These are phyloP conservation scores for Physeter macrocephalus DNA, from an alignment of 2,113 vertebrate genomes.

Conservation along the genomic window DNA sequence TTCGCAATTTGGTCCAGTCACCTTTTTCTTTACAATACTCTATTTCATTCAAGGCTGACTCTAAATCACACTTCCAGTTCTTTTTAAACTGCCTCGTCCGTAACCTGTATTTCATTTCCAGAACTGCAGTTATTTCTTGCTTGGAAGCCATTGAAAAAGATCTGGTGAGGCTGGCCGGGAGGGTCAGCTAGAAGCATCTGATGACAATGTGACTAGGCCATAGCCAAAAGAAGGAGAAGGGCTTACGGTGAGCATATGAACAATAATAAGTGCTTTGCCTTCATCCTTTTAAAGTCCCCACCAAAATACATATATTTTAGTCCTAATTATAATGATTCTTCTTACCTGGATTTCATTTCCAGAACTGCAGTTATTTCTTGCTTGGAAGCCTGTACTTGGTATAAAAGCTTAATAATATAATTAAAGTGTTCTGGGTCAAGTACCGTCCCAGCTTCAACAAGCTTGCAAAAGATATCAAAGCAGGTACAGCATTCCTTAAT, in stretches of 20 bases:
- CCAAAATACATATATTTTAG: not conserved
- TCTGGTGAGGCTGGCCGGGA: not conserved
- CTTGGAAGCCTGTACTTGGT: constrained; percentile 77
- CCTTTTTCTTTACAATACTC: constrained; percentile 87
- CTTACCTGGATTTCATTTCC: constrained; percentile 84
- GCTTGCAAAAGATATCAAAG: constrained; percentile 85
- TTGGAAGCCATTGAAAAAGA: not conserved
- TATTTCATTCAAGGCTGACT: constrained; percentile 79
- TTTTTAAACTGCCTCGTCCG: constrained; percentile 65
- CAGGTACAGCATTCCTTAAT: constrained; percentile 75
- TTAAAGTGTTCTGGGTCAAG: constrained; percentile 84
- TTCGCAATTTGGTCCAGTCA: constrained; percentile 88
- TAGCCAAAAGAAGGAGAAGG: not conserved
- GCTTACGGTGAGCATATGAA: not conserved
- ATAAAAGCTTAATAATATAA: constrained; percentile 81
- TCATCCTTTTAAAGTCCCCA: not conserved
- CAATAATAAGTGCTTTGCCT: not conserved
- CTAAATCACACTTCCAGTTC: constrained; percentile 75
- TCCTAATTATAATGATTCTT: not conserved
- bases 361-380: constrained; percentile 76
- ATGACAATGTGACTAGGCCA: not conserved
- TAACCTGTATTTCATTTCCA: too few species aligned
- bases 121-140: too few species aligned
- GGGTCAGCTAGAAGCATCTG: not conserved
- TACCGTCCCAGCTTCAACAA: constrained; percentile 83